Evolutionary conservation across 2,888 invertebrate genomes (phyloP).

Genomic region (Mechanitis mazaeus): DNA sequence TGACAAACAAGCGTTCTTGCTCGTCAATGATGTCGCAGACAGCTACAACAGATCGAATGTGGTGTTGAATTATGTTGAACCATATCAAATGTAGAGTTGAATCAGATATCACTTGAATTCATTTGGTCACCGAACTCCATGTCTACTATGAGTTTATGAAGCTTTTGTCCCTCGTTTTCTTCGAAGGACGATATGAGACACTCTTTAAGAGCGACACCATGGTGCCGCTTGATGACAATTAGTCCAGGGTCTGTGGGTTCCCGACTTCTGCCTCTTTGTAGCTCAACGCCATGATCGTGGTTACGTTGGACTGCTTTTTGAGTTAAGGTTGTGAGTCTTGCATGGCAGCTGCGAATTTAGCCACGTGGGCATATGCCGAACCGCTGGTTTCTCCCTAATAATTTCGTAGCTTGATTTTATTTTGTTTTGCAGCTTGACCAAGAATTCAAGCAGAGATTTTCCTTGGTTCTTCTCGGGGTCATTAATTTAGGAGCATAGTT

Average conservation of each 20-base stretch:
- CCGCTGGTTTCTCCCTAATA: not conserved
- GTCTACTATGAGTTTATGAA: not conserved
- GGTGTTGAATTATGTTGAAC: not conserved
- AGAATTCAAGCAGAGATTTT: too few relatives aligned
- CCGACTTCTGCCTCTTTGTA: not conserved
- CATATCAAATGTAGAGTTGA: not conserved
- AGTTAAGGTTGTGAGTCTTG: not conserved
- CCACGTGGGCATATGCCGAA: not conserved
- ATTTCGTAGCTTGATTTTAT: too few relatives aligned
- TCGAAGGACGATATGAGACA: not conserved
- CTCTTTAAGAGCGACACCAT: not conserved
- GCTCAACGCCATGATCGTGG: not conserved
- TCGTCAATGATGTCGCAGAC: not conserved
- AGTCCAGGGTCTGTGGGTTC: not conserved
- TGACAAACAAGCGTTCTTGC: not conserved
- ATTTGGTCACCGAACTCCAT: not conserved
- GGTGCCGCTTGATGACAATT: not conserved
- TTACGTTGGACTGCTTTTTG: not conserved
- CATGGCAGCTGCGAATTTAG: not conserved
- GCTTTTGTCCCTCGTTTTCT: not conserved
- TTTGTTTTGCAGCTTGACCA: too few relatives aligned
- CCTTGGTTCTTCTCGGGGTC: too few relatives aligned
- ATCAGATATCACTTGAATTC: not conserved
- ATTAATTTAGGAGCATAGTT: too few relatives aligned
- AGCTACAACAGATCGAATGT: not conserved